These are phyloP conservation scores for Diadema setosum DNA, from an alignment of 35 echinoderm and acorn worm species.

Conservation along the genomic window DNA sequence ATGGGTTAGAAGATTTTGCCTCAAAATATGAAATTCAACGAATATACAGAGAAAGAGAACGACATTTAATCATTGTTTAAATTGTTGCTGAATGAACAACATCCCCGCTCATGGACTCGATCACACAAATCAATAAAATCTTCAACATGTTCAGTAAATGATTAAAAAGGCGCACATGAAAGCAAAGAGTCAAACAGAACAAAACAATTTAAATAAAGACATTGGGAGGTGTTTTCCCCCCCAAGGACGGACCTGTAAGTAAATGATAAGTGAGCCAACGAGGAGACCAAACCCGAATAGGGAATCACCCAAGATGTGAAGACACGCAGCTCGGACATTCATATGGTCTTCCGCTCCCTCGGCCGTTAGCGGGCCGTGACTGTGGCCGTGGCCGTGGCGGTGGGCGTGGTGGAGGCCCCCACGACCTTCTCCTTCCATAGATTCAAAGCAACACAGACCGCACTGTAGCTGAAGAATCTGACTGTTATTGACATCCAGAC, in stretches of 20 bases:
- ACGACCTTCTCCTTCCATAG: neutral
- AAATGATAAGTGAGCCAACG: slow-evolving; percentile 45
- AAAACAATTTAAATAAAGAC: neutral
- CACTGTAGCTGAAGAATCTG: neutral
- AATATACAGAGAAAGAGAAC: too few relatives aligned
- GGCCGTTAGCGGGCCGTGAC: neutral
- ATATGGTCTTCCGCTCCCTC: neutral
- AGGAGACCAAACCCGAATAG: slow-evolving; percentile 41
- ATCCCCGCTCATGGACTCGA: neutral
- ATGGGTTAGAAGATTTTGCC: too few relatives aligned
- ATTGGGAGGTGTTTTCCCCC: neutral
- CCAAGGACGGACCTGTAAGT: slow-evolving; percentile 33
- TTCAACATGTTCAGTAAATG: too few relatives aligned
- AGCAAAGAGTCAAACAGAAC: neutral
- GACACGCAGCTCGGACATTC: slow-evolving; percentile 40
- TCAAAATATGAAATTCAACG: too few relatives aligned
- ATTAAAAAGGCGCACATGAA: too few relatives aligned
- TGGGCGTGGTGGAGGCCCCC: neutral
- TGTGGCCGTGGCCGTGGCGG: neutral
- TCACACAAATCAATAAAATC: neutral
- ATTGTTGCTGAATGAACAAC: too few relatives aligned
- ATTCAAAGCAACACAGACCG: neutral
- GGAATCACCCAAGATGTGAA: slow-evolving; percentile 52
- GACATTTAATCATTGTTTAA: too few relatives aligned
- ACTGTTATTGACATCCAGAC: too few relatives aligned